Conservation (phyloP, 2,113 vertebrate species). For the Oriolus oriolus region DNA sequence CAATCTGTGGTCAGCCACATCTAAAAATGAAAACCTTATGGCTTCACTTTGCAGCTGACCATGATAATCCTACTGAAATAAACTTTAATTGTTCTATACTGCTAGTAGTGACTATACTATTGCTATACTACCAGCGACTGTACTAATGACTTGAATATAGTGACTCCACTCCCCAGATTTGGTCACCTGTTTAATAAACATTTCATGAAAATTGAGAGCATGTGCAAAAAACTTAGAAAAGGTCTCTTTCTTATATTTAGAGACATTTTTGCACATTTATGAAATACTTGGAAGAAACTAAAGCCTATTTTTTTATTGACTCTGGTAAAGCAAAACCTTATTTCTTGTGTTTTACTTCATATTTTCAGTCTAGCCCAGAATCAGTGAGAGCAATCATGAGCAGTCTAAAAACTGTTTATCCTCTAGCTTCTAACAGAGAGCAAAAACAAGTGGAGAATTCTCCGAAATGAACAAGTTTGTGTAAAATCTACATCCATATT, state of each 20-base stretch:
- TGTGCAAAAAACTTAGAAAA: background rate
- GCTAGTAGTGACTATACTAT: background rate
- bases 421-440: background rate
- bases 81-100: background rate
- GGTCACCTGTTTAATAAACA: background rate
- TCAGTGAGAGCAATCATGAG: background rate
- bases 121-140: background rate
- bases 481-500: background rate
- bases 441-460: background rate
- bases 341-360: background rate
- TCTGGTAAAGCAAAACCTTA: background rate
- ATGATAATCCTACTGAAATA: background rate
- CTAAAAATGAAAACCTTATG: slow-evolving; percentile 1
- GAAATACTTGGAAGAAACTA: background rate
- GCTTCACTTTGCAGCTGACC: background rate
- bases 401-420: background rate
- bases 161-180: background rate
- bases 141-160: background rate
- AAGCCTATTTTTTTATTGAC: background rate
- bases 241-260: background rate
- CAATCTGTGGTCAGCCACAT: slow-evolving; percentile 33
- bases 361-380: background rate
- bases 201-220: background rate
- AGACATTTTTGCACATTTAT: background rate
- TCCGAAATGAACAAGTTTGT: background rate